Evolutionary conservation across 2,113 vertebrate species (phyloP), one percentile per base, ranked within the genome.

Genomic region (Rana temporaria): DNA sequence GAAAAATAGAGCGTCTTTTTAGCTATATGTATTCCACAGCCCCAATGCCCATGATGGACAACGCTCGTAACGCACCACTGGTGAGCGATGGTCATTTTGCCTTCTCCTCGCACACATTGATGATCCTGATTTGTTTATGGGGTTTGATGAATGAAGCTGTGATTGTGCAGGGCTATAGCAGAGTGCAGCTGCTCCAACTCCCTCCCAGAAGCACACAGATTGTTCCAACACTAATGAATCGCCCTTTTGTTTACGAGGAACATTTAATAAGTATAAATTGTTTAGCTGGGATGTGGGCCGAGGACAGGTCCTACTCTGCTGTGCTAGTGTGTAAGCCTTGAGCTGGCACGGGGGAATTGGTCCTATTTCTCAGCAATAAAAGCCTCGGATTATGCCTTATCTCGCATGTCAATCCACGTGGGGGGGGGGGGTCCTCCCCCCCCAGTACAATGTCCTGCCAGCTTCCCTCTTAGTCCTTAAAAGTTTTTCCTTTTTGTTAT

Each of bases 11-110:
- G 82, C 93, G 84, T 16, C 95, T 99, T 3, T 99, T 99, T 14
- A 99, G 97, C 90, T 99, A 99, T 87, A 98, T 94, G 85, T 99
- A 99, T 88, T 96, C 98, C 84, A 99, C 98, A 0, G 98, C 98
- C 15, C 98, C 98, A 0, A 95, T 91, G 5, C 98, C 98, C 0
- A 92, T 94, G 32, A 79, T 89, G 78, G 95, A 97, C 84, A 95
- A 93, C 71, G 89, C 87, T 17, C 92, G 95, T 42, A 96, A 97
- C 4, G 95, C 98, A 6, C 97, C 98, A 26, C 90, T 99, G 92
- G 98, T 99, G 91, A 96, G 93, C 85, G 6, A 4, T 17, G 6
- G 4, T 15, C 17, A 22, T 15, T 75, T 48, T 48, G 42, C 42
- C 42, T 11, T 48, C 42, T 42, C 38, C 38, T 48, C 12, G 42